These are phyloP conservation scores for Boulengeromyrus knoepffleri DNA, from an alignment of 2,113 vertebrate genomes.

Conservation along the genomic window DNA sequence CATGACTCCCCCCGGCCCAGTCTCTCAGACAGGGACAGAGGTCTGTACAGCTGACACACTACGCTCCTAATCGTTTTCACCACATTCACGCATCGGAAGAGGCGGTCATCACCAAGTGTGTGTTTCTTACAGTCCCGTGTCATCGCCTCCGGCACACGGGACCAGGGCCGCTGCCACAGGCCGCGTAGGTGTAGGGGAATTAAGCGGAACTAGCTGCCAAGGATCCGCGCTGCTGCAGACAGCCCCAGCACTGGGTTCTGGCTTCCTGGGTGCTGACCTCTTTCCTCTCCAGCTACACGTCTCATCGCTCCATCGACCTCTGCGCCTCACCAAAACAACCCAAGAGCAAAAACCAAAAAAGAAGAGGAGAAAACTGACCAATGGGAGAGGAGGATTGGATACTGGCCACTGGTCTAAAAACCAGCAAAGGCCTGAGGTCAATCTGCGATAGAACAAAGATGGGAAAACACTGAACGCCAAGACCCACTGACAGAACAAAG, in stretches of 20 bases:
- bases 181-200: not conserved
- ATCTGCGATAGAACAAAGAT: conserved; percentile 37
- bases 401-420: not conserved
- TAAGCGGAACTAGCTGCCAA: not conserved
- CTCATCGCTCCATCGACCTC: not conserved
- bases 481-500: not conserved
- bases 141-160: not conserved
- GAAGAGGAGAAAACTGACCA: not conserved
- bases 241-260: not conserved
- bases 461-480: conserved; percentile 25
- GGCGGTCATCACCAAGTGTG: not conserved
- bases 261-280: not conserved
- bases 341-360: not conserved
- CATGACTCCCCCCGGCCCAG: not conserved
- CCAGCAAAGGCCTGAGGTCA: conserved; percentile 19
- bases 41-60: not conserved
- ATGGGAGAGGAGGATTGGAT: not conserved
- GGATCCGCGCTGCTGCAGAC: not conserved
- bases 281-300: not conserved
- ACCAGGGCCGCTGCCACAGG: not conserved
- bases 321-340: no score
- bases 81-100: not conserved
- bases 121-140: not conserved
- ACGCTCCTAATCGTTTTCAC: not conserved
- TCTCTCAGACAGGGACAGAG: not conserved